These are phyloP conservation scores for Meteorus cinctellus DNA, from an alignment of 2,888 invertebrate species.

Conservation along the genomic window DNA sequence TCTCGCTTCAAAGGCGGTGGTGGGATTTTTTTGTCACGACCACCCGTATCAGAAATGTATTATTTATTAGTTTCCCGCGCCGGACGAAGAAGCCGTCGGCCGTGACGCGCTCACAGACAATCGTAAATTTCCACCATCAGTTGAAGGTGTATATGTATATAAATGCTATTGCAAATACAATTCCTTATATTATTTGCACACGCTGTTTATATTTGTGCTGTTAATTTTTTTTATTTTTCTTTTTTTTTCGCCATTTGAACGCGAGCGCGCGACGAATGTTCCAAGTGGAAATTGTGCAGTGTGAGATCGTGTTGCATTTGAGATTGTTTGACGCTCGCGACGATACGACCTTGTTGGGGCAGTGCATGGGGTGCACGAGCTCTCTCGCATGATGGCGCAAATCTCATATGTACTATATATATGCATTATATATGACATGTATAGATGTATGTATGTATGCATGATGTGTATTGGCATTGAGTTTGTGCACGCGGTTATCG, in stretches of 20 bases:
- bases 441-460: no score
- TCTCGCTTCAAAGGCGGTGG: slow-evolving; percentile 59
- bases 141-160: neutral
- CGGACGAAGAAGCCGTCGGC: slow-evolving; percentile 50
- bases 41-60: slow-evolving; percentile 64
- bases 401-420: slow-evolving; percentile 1
- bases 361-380: neutral
- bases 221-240: neutral
- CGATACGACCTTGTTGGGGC: neutral
- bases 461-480: no score
- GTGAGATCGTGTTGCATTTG: slow-evolving; percentile 1
- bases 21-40: slow-evolving; percentile 57
- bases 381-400: slow-evolving; percentile 5
- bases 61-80: slow-evolving; percentile 59
- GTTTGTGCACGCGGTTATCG: no score
- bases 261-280: neutral
- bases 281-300: neutral
- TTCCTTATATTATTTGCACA: slow-evolving; percentile 25
- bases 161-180: slow-evolving; percentile 20
- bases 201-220: slow-evolving; percentile 21
- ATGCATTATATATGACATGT: neutral
- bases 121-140: slow-evolving; percentile 57
- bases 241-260: neutral
- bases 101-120: slow-evolving; percentile 49
- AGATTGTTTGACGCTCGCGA: slow-evolving; percentile 4